phyloP scores from a whole-genome alignment of 2,888 invertebrate genomes.

The Coleophora deauratella region DNA sequence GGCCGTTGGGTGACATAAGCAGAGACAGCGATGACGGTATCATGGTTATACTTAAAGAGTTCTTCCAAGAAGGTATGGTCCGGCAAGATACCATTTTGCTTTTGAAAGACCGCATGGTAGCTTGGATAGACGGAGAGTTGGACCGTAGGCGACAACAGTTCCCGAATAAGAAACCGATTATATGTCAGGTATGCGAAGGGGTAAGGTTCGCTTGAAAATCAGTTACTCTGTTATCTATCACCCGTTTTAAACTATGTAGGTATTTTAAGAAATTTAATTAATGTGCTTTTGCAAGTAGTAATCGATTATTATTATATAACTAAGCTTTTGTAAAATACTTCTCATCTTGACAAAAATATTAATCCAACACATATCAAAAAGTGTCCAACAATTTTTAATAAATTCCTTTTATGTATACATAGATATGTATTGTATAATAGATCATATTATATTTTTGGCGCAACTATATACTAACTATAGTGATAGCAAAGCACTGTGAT shows the following conservation, averaged over 20 bases:
- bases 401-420: no score
- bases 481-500: background rate
- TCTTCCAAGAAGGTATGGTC: slow-evolving; percentile 58
- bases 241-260: background rate
- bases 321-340: background rate
- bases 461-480: background rate
- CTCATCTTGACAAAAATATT: background rate
- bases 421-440: no score
- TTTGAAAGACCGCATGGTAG: slow-evolving; percentile 42
- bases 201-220: slow-evolving; percentile 35
- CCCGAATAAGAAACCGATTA: slow-evolving; percentile 40
- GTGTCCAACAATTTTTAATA: background rate
- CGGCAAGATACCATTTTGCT: slow-evolving; percentile 45
- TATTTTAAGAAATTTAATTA: background rate
- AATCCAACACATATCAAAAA: slow-evolving; percentile 1
- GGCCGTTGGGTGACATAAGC: slow-evolving; percentile 48
- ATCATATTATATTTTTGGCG: no score
- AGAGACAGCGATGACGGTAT: slow-evolving; percentile 46
- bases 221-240: background rate
- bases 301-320: background rate
- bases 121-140: slow-evolving; percentile 41
- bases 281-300: background rate
- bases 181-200: slow-evolving; percentile 46
- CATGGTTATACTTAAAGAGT: slow-evolving; percentile 48
- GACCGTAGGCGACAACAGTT: slow-evolving; percentile 28